Percentiles rank a stretch among this genome's conserved stretches.
phyloP scores from a whole-genome alignment of 2,113 vertebrate genomes.

The Xiphophorus couchianus region DNA sequence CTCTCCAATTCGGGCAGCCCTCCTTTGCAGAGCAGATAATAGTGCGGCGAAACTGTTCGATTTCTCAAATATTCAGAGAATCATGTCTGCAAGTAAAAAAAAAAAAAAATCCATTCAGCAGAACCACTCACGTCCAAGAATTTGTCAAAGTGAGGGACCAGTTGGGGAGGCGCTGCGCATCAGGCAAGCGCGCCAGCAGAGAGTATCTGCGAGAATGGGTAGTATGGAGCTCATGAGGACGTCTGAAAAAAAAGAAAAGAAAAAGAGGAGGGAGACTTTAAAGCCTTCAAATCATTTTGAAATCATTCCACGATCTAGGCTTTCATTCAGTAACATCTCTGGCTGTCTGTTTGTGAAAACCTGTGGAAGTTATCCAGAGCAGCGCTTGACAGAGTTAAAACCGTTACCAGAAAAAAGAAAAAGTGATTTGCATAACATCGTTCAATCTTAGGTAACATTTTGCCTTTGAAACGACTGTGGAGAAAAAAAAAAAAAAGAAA shows the following conservation, averaged over 20 bases:
- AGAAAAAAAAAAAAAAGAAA: slow-evolving; percentile 16
- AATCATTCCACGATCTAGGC: slow-evolving; percentile 13
- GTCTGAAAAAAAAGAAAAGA: neutral
- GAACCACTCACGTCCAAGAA: slow-evolving; percentile 69
- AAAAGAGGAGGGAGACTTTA: neutral
- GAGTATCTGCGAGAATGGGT: slow-evolving; percentile 57
- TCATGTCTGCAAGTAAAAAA: slow-evolving; percentile 36
- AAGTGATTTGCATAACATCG: slow-evolving; percentile 28
- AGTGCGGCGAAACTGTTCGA: slow-evolving; percentile 27
- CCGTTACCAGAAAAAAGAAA: slow-evolving; percentile 25
- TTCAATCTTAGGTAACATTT: slow-evolving; percentile 30
- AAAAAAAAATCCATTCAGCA: slow-evolving; percentile 36
- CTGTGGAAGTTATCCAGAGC: slow-evolving; percentile 40
- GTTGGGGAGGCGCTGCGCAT: slow-evolving; percentile 73
- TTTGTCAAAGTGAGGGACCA: slow-evolving; percentile 75
- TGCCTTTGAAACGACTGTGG: slow-evolving; percentile 9
- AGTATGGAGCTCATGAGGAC: slow-evolving; percentile 41
- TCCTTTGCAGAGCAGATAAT: slow-evolving; percentile 1
- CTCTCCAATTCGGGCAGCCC: slow-evolving; percentile 29
- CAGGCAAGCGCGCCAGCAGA: slow-evolving; percentile 63
- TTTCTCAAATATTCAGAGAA: slow-evolving; percentile 58
- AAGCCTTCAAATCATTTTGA: slow-evolving; percentile 10
- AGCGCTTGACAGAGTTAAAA: slow-evolving; percentile 21
- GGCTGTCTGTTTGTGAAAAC: slow-evolving; percentile 30
- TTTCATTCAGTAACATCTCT: slow-evolving; percentile 8